phyloP scores from a whole-genome alignment of 2,888 invertebrate species.

The Netelia melanura region DNA sequence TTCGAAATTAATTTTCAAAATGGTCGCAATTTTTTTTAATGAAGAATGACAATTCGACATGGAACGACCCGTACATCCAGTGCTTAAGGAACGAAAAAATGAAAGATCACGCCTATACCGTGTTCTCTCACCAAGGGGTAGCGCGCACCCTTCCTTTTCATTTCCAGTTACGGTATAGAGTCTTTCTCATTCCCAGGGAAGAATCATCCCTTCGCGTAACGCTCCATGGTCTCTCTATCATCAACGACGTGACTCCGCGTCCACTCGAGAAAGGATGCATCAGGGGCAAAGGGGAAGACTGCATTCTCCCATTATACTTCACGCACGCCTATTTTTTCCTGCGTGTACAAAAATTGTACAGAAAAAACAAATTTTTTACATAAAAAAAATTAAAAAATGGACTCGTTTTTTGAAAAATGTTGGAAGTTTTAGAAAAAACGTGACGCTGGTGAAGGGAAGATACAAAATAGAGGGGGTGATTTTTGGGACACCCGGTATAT shows the following conservation, averaged over 20 bases:
- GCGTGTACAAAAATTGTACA: background rate
- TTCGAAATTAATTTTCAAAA: too few species aligned
- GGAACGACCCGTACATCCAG: background rate
- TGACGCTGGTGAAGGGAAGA: background rate
- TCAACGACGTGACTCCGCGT: conserved; percentile 23
- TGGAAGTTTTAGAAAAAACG: too few species aligned
- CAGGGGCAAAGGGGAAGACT: background rate
- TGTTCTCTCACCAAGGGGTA: conserved; percentile 25
- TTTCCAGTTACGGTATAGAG: conserved; percentile 35
- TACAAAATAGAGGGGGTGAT: background rate
- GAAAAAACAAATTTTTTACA: background rate
- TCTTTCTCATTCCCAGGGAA: conserved; percentile 42
- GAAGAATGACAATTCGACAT: too few species aligned
- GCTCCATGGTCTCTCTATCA: conserved; percentile 19
- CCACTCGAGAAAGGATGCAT: conserved; percentile 31
- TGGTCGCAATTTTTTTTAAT: too few species aligned
- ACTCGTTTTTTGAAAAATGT: too few species aligned
- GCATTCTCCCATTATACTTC: conserved; percentile 16
- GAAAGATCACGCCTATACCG: conserved; percentile 6
- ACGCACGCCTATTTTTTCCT: conserved; percentile 14
- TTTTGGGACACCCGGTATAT: conserved; percentile 25
- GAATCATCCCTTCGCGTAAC: conserved; percentile 30
- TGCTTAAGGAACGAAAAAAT: background rate
- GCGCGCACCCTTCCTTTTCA: conserved; percentile 19
- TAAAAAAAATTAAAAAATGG: too few species aligned